Evolutionary conservation across 1,140 invertebrate species (phyloP), one percentile per base, ranked within the genome.

Genomic region (Drosophila pandora): DNA sequence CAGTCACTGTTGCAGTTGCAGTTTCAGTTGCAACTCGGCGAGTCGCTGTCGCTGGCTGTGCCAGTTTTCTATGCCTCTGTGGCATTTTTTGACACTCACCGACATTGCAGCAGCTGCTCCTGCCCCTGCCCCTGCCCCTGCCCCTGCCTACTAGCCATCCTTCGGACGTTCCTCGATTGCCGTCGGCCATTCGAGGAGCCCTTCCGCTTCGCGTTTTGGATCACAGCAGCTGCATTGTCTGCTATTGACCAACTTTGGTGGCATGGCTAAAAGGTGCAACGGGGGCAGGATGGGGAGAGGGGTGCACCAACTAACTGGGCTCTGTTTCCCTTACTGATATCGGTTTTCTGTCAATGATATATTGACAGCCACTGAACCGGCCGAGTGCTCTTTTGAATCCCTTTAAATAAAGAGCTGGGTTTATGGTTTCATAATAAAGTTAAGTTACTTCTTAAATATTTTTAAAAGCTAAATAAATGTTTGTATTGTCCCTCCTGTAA

Each of bases 31-130:
- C 70, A 47, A 48, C 50, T 23, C 17, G 43, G 55, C 55, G 74
- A 48, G 41, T 43, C 52, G 32, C 37, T 56, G 67, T 57, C 70
- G 59, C 60, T 68, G 76, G 55, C 58, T 79, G 76, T 83, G 65
- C 80, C 80, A 84, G 56, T 76, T 84, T 84, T 81, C 77, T 68
- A 71, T 79, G 72, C 43, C 76, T 48, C 57, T 53, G 68, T 73
- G 70, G 68, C 49, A 37, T 60, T 73, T 73, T 73, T 72, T 73
- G 70, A 73, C 57, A 73, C 68, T 72, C 64, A 34, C 52, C 67
- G 63, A 48, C 50, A 25, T 23, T 55, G 50, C 64, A 68, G 41
- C 63, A 37, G 10, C 41, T 39, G 50, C 65, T 41, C 32, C 52
- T 49, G 39, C 23, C 39, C 17, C 39, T 47, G 9, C 41, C 41